A percentile compares a stretch with the other conserved stretches of the same genome.
Conservation (phyloP, 1,140 invertebrate species). For the Wiebesia pumilae region DNA sequence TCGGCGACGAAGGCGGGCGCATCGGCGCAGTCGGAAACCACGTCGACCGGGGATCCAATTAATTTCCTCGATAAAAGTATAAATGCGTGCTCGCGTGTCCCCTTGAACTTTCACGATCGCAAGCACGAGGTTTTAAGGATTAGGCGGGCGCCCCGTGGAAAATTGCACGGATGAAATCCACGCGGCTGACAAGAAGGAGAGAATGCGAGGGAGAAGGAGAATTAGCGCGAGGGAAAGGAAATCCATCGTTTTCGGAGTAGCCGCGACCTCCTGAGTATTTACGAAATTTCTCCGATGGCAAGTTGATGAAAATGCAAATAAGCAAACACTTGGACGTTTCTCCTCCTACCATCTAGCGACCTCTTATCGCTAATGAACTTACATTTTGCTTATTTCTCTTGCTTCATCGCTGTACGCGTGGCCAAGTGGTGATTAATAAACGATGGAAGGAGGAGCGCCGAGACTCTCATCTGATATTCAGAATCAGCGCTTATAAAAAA, state of each 20-base stretch:
- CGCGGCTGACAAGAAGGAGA: slow-evolving; percentile 7
- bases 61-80: not conserved
- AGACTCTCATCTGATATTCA: not conserved
- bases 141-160: not conserved
- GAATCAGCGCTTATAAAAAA: not conserved
- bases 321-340: not conserved
- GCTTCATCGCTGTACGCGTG: not conserved
- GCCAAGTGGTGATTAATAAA: not conserved
- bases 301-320: slow-evolving; percentile 42
- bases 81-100: not conserved
- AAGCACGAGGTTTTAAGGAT: not conserved
- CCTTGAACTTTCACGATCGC: not conserved
- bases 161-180: slow-evolving; percentile 9
- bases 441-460: not conserved
- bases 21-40: not conserved
- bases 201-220: slow-evolving; percentile 26
- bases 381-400: not conserved
- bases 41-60: not conserved
- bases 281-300: not conserved
- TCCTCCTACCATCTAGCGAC: not conserved
- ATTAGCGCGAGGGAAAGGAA: slow-evolving; percentile 11
- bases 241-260: not conserved
- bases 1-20: not conserved
- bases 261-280: not conserved
- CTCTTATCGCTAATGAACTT: not conserved